Conservation (phyloP, 2,888 invertebrate species). For the Lobophora halterata region DNA sequence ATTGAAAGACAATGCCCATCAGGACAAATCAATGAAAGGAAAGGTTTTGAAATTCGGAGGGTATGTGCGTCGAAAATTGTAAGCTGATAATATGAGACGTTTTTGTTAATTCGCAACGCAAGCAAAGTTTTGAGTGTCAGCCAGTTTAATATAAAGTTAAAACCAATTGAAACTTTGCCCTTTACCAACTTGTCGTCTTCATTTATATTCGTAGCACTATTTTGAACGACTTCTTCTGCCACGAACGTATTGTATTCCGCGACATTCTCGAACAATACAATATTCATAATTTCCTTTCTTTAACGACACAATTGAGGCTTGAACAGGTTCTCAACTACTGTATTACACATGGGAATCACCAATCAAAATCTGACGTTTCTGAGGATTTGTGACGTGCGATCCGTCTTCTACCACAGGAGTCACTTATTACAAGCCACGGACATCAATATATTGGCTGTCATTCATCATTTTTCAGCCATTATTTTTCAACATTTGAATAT, state of each 20-base stretch:
- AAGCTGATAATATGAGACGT: too few species aligned
- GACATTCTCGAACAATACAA: conserved; percentile 67
- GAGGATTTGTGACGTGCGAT: conserved; percentile 57
- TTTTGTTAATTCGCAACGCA: too few species aligned
- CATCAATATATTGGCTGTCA: conserved; percentile 56
- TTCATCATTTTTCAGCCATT: conserved; percentile 62
- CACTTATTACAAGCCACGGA: conserved; percentile 38
- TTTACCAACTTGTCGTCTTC: too few species aligned
- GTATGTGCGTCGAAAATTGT: too few species aligned
- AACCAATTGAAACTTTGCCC: too few species aligned
- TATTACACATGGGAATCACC: conserved; percentile 80
- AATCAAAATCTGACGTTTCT: conserved; percentile 75
- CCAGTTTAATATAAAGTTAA: too few species aligned
- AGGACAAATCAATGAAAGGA: too few species aligned
- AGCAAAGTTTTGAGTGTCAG: too few species aligned
- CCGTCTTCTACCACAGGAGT: conserved; percentile 50
- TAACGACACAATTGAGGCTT: conserved; percentile 33
- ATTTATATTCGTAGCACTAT: too few species aligned
- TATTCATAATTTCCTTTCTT: conserved; percentile 50
- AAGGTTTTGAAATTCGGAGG: too few species aligned
- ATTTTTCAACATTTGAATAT: conserved; percentile 55
- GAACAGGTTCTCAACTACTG: conserved; percentile 61
- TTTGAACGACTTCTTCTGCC: too few species aligned
- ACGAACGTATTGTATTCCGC: conserved; percentile 48
- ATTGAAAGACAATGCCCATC: too few species aligned